Evolutionary conservation across 2,113 vertebrate genomes (phyloP), one percentile per base, ranked within the genome.

Genomic region (Crotalus viridis): DNA sequence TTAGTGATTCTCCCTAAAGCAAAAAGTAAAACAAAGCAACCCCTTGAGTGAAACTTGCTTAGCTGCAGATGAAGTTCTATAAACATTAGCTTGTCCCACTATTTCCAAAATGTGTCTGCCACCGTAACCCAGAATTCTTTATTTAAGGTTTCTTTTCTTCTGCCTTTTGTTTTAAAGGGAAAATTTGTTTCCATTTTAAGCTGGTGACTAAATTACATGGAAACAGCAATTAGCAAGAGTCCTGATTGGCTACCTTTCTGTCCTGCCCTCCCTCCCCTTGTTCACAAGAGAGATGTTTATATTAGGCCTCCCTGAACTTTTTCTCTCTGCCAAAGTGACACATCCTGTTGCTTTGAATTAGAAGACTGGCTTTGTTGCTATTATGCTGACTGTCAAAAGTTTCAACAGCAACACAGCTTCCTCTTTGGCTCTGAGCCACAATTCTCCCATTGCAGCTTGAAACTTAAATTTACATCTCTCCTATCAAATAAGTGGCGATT

Each of bases 381-480:
- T 97, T 95, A 92, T 94, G 97, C 95, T 96, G 95, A 97, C 94
- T 95, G 59, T 59, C 94, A 94, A 95, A 95, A 96, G 96, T 96
- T 96, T 95, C 95, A 94, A 95, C 90, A 95, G 93, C 88, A 95
- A 93, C 95, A 87, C 95, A 96, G 95, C 96, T 96, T 96, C 94
- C 95, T 94, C 90, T 93, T 96, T 96, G 94, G 95, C 92, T 0
- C 94, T 90, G 92, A 93, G 96, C 94, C 95, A 91, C 43, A 28
- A 54, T 55, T 91, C 88, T 96, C 61, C 94, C 95, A 96, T 87
- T 94, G 95, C 92, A 94, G 95, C 57, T 28, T 43, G 28, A 51
- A 51, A 91, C 93, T 96, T 96, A 93, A 95, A 96, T 96, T n/a
- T 28, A 46, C 57, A 91, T 24, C 57, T 93, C 59, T 90, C 92